Evolutionary conservation across 1,140 invertebrate genomes (phyloP), one percentile per base, ranked within the genome.

Genomic region (Oryzaephilus surinamensis): DNA sequence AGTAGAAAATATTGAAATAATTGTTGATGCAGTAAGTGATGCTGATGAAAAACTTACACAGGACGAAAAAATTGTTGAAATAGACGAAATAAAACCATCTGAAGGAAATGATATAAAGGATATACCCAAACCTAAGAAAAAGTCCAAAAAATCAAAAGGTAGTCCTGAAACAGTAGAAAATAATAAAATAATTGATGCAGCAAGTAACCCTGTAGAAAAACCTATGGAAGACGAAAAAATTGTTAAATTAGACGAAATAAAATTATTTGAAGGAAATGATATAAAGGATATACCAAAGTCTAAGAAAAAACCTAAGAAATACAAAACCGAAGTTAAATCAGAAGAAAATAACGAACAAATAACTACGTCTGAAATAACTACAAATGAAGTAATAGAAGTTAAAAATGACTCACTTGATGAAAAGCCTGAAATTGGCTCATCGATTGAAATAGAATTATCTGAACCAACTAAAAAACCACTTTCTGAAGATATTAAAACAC

Each of bases 271-370:
- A 21, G 16, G 12, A 11, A 19, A 11, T n/a, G 16, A 19, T 12
- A 11, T 33, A 24, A 10, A 4, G 11, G 23, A 24, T 16, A 4
- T 13, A 13, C 7, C 19, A 3, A 43, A 43, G 38, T 21, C 30
- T 17, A 46, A 41, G 6, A 16, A 32, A 42, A 42, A 42, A 42
- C 24, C 19, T 14, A 43, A 43, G 28, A 43, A 43, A 16, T 38
- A 43, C 18, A 43, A 43, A 15, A 31, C 23, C 17, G 13, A 38
- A 38, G n/a, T n/a, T n/a, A n/a, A n/a, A n/a, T 7, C 11, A 19
- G 32, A 39, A 38, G 29, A 28, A 10, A 36, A 30, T 32, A 11
- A 10, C 4, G 37, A 33, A 12, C 12, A 18, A 4, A 26, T 29
- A 6, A 31, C 15, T 20, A 20, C 14, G 10, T 8, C 17, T 7